Evolutionary conservation across 2,888 invertebrate genomes (phyloP).

Genomic region (Rhopalosiphum nymphaeae): DNA sequence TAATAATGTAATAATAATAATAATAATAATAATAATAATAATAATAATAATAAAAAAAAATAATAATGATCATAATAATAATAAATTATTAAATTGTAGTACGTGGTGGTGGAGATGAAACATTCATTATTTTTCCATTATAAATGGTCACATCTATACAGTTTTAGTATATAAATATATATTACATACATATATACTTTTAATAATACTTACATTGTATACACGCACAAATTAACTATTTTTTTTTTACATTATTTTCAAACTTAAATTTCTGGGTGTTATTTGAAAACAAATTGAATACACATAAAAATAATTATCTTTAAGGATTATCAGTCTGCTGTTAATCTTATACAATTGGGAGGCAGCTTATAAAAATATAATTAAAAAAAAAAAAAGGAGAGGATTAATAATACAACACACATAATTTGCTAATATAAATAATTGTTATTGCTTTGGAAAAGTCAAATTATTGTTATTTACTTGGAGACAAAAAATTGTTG

Average conservation of each 20-base stretch:
- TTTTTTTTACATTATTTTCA: slow-evolving; percentile 24
- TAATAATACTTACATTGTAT: slow-evolving; percentile 33
- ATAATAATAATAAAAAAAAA: slow-evolving; percentile 21
- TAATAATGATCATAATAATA: not conserved
- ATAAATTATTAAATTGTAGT: slow-evolving; percentile 33
- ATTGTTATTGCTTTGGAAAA: slow-evolving; percentile 58
- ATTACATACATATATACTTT: slow-evolving; percentile 17
- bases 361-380: slow-evolving; percentile 2
- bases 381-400: slow-evolving; percentile 41
- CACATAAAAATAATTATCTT: slow-evolving; percentile 47
- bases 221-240: slow-evolving; percentile 12
- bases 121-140: not conserved
- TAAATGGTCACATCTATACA: slow-evolving; percentile 20
- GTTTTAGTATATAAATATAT: slow-evolving; percentile 43
- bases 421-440: slow-evolving; percentile 28
- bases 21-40: slow-evolving; percentile 26
- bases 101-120: not conserved
- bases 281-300: slow-evolving; percentile 31
- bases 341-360: slow-evolving; percentile 47
- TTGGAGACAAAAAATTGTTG: slow-evolving; percentile 72
- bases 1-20: slow-evolving; percentile 19
- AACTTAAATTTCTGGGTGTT: not conserved
- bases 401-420: slow-evolving; percentile 16
- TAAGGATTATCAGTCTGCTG: slow-evolving; percentile 57
- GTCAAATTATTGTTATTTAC: slow-evolving; percentile 43